Base-by-base conservation (phyloP, 2,797 vertebrate genomes). In the Tiaroga cobitis region DNA sequence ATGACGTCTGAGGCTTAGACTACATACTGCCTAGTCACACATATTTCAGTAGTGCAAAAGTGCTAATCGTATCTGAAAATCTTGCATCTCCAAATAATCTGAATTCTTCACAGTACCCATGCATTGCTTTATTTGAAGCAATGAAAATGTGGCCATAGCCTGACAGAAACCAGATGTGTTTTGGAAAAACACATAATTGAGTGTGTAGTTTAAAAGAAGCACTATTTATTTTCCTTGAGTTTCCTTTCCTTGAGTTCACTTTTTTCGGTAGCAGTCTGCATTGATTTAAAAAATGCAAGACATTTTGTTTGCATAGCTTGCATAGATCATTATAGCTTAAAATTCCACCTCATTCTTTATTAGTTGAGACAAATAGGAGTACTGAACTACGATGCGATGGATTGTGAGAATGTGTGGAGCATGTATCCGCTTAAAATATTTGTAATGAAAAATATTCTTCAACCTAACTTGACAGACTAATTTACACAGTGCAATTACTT, bases 381-480 rank as follows among this genome's bases (percentile, higher is more conserved):
- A 84, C 34, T 81, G 24, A 16, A 26, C 43, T 51, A 39, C 1
- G 26, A 80, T 59, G 69, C 21, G 46, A 46, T 46, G 46, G 41
- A 69, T 6, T n/a, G 65, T 56, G 15, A 46, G 41, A 54, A 59
- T 84, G 41, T 61, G 18, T 51, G n/a, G 26, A 69, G 41, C 29
- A 56, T 67, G 18, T 49, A 51, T 80, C 43, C 43, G 41, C 32
- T 79, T 79, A 54, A 79, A 79, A 70, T 79, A 68, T 59, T 41
- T 84, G 26, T 77, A 81, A 83, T 79, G 67, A 83, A 76, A 85
- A 65, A 67, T 84, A 63, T 81, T 65, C 72, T 85, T 81, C 72
- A 87, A 76, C 21, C 77, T 61, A 69, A 76, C 61, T 37, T 41
- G 70, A 32, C 34, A 68, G 37, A 61, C 72, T 84, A 81, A 87